A percentile compares a stretch with the other conserved stretches of the same genome.
Conservation (phyloP, 2,888 invertebrate species). For the Lymantria monacha region DNA sequence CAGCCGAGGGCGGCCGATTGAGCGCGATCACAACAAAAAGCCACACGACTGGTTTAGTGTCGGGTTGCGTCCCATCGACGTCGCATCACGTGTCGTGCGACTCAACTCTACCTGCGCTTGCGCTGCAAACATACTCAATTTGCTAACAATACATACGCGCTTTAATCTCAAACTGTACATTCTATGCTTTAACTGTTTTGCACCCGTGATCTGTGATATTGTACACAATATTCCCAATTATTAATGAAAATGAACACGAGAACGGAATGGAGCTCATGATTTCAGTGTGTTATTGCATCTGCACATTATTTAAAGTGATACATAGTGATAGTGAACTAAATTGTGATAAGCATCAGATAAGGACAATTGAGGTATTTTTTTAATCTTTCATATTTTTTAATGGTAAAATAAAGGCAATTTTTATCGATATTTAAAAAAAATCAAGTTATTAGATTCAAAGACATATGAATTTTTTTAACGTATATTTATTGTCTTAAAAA, state of each 20-base stretch:
- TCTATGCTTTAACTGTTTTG: conserved; percentile 19
- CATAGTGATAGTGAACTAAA: conserved; percentile 75
- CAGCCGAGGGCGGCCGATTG: conserved; percentile 65
- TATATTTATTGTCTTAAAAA: neutral
- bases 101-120: conserved; percentile 60
- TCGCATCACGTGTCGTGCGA: conserved; percentile 72
- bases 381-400: conserved; percentile 25
- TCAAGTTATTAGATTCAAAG: conserved; percentile 2
- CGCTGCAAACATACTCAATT: conserved; percentile 68
- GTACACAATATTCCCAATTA: conserved; percentile 36
- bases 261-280: conserved; percentile 77
- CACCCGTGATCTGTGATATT: conserved; percentile 65
- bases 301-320: conserved; percentile 71
- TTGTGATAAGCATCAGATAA: conserved; percentile 68
- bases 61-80: conserved; percentile 81
- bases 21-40: conserved; percentile 79
- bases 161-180: conserved; percentile 28
- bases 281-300: conserved; percentile 73
- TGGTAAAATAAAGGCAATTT: conserved; percentile 14
- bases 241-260: conserved; percentile 63
- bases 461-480: neutral
- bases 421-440: neutral
- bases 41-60: conserved; percentile 80
- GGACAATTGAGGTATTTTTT: conserved; percentile 70
- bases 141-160: conserved; percentile 45